Evolutionary conservation across 2,113 vertebrate genomes (phyloP).

Genomic region (Narcine bancroftii): DNA sequence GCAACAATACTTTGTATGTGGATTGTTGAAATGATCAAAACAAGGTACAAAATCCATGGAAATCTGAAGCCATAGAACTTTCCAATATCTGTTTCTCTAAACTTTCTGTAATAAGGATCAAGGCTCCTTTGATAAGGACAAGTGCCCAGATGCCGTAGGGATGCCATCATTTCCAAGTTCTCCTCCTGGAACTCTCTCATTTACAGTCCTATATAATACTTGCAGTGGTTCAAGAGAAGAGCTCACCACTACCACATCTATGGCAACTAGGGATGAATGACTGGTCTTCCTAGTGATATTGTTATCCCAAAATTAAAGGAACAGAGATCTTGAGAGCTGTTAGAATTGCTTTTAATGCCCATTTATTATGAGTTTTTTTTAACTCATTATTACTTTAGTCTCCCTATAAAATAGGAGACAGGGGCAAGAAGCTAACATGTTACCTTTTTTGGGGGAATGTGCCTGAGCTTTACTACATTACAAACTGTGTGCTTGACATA

Average conservation of each 20-base stretch:
- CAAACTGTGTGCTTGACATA: neutral
- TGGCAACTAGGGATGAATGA: too few relatives aligned
- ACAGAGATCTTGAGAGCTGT: neutral
- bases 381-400: neutral
- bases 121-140: neutral
- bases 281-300: neutral
- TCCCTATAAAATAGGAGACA: neutral
- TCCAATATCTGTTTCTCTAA: neutral
- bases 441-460: neutral
- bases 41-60: neutral
- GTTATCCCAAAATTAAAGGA: neutral
- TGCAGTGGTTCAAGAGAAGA: too few relatives aligned
- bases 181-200: neutral
- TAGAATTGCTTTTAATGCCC: neutral
- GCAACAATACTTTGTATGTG: neutral
- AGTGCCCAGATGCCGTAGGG: neutral
- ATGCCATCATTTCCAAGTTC: neutral
- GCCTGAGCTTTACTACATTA: too few relatives aligned
- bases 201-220: neutral
- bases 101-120: neutral
- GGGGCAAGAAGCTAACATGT: neutral
- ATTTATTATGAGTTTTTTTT: neutral
- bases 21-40: neutral
- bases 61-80: neutral
- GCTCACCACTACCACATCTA: too few relatives aligned